phyloP scores from a whole-genome alignment of 2,888 invertebrate species.

The Mechanitis messenoides region DNA sequence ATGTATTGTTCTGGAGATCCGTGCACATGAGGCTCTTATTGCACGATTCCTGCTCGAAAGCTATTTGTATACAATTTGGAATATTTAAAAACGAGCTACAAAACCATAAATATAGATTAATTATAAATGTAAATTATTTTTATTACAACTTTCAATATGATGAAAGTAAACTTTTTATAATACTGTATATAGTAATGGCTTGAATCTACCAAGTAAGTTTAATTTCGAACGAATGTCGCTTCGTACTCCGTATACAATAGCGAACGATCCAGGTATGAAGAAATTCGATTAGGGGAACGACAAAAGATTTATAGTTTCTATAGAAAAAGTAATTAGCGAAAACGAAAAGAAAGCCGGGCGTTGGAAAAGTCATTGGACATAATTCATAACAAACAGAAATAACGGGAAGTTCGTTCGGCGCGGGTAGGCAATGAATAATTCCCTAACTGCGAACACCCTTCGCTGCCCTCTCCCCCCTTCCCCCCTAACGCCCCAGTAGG shows the following conservation, averaged over 20 bases:
- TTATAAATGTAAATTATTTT: conserved; percentile 1
- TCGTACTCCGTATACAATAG: conserved; percentile 19
- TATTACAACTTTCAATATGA: neutral
- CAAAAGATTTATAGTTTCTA: conserved; percentile 64
- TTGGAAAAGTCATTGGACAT: conserved; percentile 74
- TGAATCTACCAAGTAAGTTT: conserved; percentile 10
- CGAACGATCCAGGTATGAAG: conserved; percentile 31
- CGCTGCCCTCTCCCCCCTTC: conserved; percentile 39
- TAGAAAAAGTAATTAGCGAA: conserved; percentile 72
- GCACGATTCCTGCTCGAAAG: neutral
- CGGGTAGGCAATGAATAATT: conserved; percentile 77
- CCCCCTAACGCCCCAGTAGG: conserved; percentile 41
- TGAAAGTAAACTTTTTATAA: no score
- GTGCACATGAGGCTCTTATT: neutral
- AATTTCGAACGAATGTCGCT: conserved; percentile 9
- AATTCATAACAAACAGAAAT: conserved; percentile 77
- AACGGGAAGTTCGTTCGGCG: conserved; percentile 73
- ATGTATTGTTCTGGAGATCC: neutral
- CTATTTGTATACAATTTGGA: neutral
- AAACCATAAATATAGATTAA: neutral
- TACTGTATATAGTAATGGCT: no score
- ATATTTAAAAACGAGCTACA: neutral
- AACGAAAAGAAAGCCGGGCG: conserved; percentile 66
- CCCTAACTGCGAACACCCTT: conserved; percentile 73
- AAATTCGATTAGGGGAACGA: conserved; percentile 37